Percentiles rank a stretch among this genome's conserved stretches.
Evolutionary conservation across 2,797 vertebrate genomes (phyloP).

Genomic region (Hafferia zeledoni): DNA sequence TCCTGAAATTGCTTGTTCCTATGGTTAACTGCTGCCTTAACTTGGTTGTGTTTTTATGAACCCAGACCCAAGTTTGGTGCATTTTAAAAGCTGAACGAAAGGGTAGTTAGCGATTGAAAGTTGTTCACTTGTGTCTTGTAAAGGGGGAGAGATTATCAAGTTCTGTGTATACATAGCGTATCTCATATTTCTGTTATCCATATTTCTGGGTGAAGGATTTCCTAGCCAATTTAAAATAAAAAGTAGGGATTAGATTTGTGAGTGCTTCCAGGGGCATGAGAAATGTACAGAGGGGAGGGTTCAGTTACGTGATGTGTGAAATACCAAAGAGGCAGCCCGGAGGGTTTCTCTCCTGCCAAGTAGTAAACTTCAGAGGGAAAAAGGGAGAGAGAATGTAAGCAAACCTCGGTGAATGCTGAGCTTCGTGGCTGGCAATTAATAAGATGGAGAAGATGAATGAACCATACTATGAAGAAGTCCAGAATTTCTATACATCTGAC

Average conservation of each 20-base stretch:
- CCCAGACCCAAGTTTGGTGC: background rate
- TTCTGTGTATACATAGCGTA: background rate
- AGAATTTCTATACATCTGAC: background rate
- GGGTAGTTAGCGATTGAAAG: background rate
- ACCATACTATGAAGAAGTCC: background rate
- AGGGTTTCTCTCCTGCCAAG: constrained; percentile 5
- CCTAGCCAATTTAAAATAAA: background rate
- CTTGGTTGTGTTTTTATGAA: background rate
- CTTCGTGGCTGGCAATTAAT: background rate
- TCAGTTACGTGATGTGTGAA: constrained; percentile 10
- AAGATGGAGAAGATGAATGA: constrained; percentile 68
- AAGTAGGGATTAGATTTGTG: background rate
- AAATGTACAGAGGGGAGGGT: background rate
- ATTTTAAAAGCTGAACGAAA: background rate
- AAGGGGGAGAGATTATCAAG: background rate
- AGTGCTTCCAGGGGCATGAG: background rate
- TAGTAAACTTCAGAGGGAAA: constrained; percentile 2
- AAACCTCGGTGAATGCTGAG: constrained; percentile 54
- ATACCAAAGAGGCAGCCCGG: background rate
- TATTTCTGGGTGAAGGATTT: background rate
- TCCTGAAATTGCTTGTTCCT: background rate
- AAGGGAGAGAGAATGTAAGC: background rate
- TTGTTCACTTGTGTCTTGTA: background rate
- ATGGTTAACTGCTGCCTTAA: background rate
- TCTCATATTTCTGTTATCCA: background rate